Evolutionary conservation across 2,888 invertebrate species (phyloP).

Genomic region (Eumacrocentrus americanus): DNA sequence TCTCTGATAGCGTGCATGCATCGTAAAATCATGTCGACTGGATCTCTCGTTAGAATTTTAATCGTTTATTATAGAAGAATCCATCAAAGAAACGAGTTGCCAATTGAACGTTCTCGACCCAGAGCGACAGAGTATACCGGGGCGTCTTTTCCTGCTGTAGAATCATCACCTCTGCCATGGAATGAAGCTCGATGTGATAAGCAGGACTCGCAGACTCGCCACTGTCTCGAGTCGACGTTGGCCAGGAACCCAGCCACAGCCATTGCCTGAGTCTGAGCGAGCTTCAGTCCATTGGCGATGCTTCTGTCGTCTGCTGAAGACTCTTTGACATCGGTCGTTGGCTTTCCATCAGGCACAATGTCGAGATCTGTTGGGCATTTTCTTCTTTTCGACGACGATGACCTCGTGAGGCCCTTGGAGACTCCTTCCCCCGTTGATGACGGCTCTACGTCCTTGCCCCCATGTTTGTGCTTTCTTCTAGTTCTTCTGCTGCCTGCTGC

Average conservation of each 20-base stretch:
- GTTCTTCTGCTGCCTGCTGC: slow-evolving; percentile 14
- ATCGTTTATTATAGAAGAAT: no score
- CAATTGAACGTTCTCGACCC: not conserved
- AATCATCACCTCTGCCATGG: slow-evolving; percentile 69
- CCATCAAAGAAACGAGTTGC: no score
- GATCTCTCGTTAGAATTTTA: no score
- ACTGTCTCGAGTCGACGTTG: slow-evolving; percentile 63
- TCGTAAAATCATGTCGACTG: no score
- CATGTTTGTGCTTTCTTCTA: not conserved
- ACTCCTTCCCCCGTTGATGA: no score
- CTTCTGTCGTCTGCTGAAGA: slow-evolving; percentile 60
- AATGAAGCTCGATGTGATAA: slow-evolving; percentile 69
- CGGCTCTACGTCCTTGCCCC: not conserved
- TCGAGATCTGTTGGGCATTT: not conserved
- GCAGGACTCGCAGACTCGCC: slow-evolving; percentile 60
- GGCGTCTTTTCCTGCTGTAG: slow-evolving; percentile 14
- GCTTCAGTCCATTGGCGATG: slow-evolving; percentile 73
- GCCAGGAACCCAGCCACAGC: slow-evolving; percentile 73
- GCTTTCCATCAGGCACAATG: not conserved
- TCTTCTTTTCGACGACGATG: slow-evolving; percentile 10
- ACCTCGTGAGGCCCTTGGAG: slow-evolving; percentile 2
- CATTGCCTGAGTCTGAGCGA: slow-evolving; percentile 76
- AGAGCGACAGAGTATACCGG: slow-evolving; percentile 1
- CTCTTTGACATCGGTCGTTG: slow-evolving; percentile 11
- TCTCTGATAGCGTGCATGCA: slow-evolving; percentile 43